These are phyloP conservation scores for Hippocampus abdominalis DNA, from an alignment of 2,113 vertebrate genomes.

Conservation along the genomic window DNA sequence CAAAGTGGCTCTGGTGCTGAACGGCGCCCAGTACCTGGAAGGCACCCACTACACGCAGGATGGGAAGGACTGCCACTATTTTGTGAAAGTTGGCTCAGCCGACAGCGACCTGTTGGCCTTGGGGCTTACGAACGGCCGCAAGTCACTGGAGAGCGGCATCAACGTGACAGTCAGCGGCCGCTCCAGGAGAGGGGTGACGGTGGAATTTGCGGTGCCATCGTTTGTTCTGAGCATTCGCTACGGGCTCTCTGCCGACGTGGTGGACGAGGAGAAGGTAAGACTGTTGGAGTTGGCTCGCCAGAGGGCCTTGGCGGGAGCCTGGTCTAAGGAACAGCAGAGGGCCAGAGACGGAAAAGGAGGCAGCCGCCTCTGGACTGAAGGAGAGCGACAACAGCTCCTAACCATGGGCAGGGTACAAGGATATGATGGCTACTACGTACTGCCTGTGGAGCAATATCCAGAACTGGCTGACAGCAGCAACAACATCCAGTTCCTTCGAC, in stretches of 20 bases:
- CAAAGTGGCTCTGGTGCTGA: conserved; percentile 90
- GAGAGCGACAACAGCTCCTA: conserved; percentile 95
- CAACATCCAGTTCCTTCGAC: conserved; percentile 99
- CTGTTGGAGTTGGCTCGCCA: conserved; percentile 92
- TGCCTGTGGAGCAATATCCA: conserved; percentile 97
- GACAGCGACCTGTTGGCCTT: conserved; percentile 89
- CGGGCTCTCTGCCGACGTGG: conserved; percentile 82
- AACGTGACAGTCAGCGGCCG: conserved; percentile 93
- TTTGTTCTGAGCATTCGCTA: conserved; percentile 91
- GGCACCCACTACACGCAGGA: conserved; percentile 95
- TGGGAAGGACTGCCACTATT: conserved; percentile 92
- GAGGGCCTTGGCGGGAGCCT: conserved; percentile 86
- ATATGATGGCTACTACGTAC: conserved; percentile 96
- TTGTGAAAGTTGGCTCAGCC: conserved; percentile 90
- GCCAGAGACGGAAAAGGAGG: conserved; percentile 91
- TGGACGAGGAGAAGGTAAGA: conserved; percentile 93
- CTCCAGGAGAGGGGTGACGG: conserved; percentile 87
- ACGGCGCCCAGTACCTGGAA: conserved; percentile 90
- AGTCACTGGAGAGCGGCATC: conserved; percentile 87
- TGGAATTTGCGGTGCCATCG: conserved; percentile 85
- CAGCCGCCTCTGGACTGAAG: conserved; percentile 95
- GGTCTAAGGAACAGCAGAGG: conserved; percentile 93
- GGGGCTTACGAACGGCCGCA: conserved; percentile 88
- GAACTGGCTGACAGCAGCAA: conserved; percentile 99
- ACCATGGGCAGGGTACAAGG: conserved; percentile 90